Conservation (phyloP, 2,888 invertebrate genomes). For the Pollenia amentaria region DNA sequence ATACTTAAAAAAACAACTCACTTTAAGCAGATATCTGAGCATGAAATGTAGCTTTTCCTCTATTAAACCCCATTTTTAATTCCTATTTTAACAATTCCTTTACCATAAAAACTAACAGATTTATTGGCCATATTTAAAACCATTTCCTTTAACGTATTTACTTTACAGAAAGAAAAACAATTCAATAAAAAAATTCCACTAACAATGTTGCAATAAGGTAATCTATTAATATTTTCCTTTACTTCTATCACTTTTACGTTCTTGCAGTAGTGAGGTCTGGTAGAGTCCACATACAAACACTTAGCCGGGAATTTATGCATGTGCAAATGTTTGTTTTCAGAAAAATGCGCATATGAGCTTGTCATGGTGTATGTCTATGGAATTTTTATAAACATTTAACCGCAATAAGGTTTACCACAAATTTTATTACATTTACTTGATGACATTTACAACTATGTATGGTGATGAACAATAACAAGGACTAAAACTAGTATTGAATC, state of each 20-base stretch:
- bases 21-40: not conserved
- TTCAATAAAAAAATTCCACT: constrained; percentile 24
- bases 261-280: not conserved
- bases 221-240: constrained; percentile 7
- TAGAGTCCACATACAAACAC: too few species aligned
- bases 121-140: constrained; percentile 31
- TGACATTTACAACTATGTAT: constrained; percentile 68
- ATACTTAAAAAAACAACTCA: too few species aligned
- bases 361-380: not conserved
- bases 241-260: not conserved
- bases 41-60: too few species aligned
- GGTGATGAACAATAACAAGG: constrained; percentile 40
- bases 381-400: constrained; percentile 70
- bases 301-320: not conserved
- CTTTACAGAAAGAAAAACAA: constrained; percentile 15
- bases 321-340: not conserved
- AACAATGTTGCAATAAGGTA: constrained; percentile 54
- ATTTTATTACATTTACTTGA: constrained; percentile 75
- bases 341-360: not conserved
- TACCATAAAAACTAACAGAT: not conserved
- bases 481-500: constrained; percentile 35
- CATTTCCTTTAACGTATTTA: not conserved
- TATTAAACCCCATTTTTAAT: not conserved
- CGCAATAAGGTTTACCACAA: constrained; percentile 74
- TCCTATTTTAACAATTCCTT: not conserved